Base-by-base conservation (phyloP, 2,888 invertebrate genomes). In the Monoplex corrugatus region DNA sequence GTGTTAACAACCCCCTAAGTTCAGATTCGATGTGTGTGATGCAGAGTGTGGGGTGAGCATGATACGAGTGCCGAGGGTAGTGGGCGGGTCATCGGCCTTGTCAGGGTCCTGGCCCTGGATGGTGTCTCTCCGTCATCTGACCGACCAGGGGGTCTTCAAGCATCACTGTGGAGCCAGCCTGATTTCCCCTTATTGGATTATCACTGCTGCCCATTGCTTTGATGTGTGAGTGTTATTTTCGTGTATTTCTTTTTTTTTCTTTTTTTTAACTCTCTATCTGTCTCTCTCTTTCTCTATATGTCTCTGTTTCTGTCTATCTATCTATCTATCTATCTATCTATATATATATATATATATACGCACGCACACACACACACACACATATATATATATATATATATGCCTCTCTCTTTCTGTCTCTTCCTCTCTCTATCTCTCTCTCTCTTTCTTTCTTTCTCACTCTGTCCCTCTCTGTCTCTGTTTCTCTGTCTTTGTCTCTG, bases 171-270 rank as follows among this genome's bases (percentile, higher is more conserved):
- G 93, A 0, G 94, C 91, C n/a, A 91, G 92, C 13, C 86, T 94
- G 16, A 90, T 94, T 16, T 89, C 89, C 32, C 38, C 68, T 6
- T 83, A 91, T 10, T 94, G 93, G 93, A 91, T 93, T n/a, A 44
- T 94, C 50, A 94, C 93, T 3, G 93, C 94, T 0, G 94, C 94
- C 10, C 94, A 94, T 75, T 93, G 93, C 83, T 93, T 93, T 89
- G 93, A 93, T 50, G 91, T 45, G 93, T 93, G 90, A 43, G 90
- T 89, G 28, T 5, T 5, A 13, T n/a, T 28, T 19, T 13, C 28
- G 10, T 50, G 50, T 16, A 50, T 8, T 16, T 16, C 50, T 50
- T 50, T 50, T 8, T 16, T 50, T 8, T 16, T 16, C 50, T 50
- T 50, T 50, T 50, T 50, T 50, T 16, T 16, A 50, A 50, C 16